phyloP scores from a whole-genome alignment of 1,140 invertebrate genomes.

The Physella acuta region DNA sequence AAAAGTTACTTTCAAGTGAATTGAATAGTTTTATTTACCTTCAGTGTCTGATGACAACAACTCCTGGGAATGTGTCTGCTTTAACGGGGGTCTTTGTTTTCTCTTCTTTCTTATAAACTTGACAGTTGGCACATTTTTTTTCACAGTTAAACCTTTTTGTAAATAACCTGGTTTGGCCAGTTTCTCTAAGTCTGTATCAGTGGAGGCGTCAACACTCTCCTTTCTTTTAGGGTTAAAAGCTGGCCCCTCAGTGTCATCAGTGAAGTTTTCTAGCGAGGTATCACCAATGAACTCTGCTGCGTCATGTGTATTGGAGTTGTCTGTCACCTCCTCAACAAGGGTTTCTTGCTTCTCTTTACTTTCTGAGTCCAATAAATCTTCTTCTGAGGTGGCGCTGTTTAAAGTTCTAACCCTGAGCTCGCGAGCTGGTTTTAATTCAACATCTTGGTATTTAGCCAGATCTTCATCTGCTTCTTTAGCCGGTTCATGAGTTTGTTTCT shows the following conservation, averaged over 20 bases:
- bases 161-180: conserved; percentile 9
- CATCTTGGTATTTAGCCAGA: conserved; percentile 1
- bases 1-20: too few species aligned
- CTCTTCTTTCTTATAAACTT: neutral
- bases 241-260: too few species aligned
- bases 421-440: conserved; percentile 2
- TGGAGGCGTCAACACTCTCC: conserved; percentile 13
- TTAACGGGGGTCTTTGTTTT: neutral
- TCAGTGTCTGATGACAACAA: conserved; percentile 5
- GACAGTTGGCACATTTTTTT: neutral
- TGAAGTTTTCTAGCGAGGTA: too few species aligned
- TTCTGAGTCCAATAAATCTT: too few species aligned
- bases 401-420: conserved; percentile 3
- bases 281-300: too few species aligned
- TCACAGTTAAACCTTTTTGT: conserved; percentile 5
- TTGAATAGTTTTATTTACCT: too few species aligned
- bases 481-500: too few species aligned
- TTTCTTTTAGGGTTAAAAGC: neutral
- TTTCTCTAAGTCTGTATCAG: conserved; percentile 23
- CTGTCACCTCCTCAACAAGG: neutral
- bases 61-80: neutral
- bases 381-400: too few species aligned
- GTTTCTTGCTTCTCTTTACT: neutral
- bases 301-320: too few species aligned
- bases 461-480: too few species aligned